Conservation (phyloP, 2,113 vertebrate species). For the Martes martes region DNA sequence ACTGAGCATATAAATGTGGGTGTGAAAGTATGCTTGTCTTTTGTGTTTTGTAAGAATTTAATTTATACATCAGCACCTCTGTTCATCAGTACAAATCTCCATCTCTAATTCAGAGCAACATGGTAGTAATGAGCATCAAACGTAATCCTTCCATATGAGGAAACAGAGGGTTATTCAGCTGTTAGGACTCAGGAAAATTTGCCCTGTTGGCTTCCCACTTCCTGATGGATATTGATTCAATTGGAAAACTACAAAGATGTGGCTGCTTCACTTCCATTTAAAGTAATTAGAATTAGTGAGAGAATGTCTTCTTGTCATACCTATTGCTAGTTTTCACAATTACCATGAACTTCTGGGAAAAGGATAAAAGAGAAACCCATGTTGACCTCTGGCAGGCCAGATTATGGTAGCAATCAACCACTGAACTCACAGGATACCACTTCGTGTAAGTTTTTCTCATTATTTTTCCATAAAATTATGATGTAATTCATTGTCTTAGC, state of each 20-base stretch:
- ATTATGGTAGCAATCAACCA: constrained; percentile 14
- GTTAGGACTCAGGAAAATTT: constrained; percentile 57
- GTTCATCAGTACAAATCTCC: background rate
- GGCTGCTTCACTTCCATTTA: constrained; percentile 51
- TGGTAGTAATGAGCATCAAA: constrained; percentile 42
- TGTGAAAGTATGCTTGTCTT: background rate
- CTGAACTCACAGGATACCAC: background rate
- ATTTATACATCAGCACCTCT: background rate
- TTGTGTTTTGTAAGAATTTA: background rate
- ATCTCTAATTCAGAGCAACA: constrained; percentile 19
- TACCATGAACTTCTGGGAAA: constrained; percentile 52
- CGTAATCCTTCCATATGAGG: constrained; percentile 30
- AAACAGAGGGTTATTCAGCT: constrained; percentile 47
- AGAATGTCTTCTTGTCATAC: constrained; percentile 14
- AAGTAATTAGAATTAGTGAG: constrained; percentile 63
- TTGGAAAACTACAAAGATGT: constrained; percentile 54
- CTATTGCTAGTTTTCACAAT: constrained; percentile 44
- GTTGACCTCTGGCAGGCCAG: background rate
- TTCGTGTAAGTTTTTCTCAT: constrained; percentile 13
- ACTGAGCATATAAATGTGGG: background rate
- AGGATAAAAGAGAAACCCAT: background rate
- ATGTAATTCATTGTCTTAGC: constrained; percentile 7
- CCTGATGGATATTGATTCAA: constrained; percentile 57
- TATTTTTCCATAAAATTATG: constrained; percentile 30
- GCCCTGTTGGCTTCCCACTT: constrained; percentile 31